Evolutionary conservation across 2,888 invertebrate species (phyloP), one percentile per base, ranked within the genome.

Genomic region (Petrolisthes manimaculis): DNA sequence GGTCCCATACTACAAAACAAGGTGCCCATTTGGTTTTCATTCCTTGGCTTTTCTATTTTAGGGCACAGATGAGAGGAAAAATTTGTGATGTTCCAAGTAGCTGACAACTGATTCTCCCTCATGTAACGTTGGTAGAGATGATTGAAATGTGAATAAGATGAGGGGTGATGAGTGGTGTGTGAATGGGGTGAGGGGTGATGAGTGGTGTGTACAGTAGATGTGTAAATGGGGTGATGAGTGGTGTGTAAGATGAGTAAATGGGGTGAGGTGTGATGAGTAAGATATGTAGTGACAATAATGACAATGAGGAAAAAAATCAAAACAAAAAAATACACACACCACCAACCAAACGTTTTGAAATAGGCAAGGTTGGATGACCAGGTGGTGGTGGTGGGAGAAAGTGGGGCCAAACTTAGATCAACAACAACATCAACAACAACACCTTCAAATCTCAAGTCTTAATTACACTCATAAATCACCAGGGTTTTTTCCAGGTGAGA

Each of bases 341-440:
- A 18, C n/a, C 74, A 37, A 18, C n/a, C 74, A 37, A 37, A 37
- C 37, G 78, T 14, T 14, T 67, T 67, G 53, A 78, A 54, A n/a
- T 21, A 53, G 78, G 6, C n/a, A 24, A 18, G 67, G 18, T 18
- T 18, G 67, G 75, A 75, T 55, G 78, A 9, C 78, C 55, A n/a
- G 53, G 54, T 78, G 54, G 51, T 77, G 77, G 77, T 75, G 77
- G 77, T 77, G 77, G 77, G 8, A 18, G 18, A 67, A 14, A 67
- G 14, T 18, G 18, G 18, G 67, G 3, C 18, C 14, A n/a, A n/a
- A n/a, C n/a, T n/a, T n/a, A n/a, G n/a, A n/a, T n/a, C 18, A 14
- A 12, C 18, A 67, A 8, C 14, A 18, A 67, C 67, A 24, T 21
- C 71, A 71, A 71, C n/a, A 71, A n/a, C 21, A 71, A 8, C 71